A percentile compares a stretch with the other conserved stretches of the same genome.
Conservation (phyloP, 2,797 vertebrate species). For the Forpus xanthops region DNA sequence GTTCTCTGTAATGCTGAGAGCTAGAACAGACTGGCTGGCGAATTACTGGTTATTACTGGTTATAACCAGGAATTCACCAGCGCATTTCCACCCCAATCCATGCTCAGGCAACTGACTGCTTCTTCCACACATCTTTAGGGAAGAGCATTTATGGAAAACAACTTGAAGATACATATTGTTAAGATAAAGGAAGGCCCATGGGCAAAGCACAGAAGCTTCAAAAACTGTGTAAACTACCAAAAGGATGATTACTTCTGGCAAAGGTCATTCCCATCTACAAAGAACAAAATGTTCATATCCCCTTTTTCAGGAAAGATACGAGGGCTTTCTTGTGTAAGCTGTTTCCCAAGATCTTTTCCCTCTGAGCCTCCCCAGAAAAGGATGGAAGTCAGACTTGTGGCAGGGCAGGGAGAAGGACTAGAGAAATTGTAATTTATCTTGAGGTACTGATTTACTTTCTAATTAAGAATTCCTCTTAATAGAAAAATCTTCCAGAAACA, state of each 20-base stretch:
- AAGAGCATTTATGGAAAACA: background rate
- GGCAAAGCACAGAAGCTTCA: background rate
- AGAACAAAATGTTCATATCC: background rate
- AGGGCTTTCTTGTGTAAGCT: background rate
- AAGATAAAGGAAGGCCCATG: background rate
- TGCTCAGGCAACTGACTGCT: background rate
- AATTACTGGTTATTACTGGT: background rate
- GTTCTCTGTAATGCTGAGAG: background rate
- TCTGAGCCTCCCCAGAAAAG: background rate
- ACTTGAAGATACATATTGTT: background rate
- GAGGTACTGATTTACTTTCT: background rate
- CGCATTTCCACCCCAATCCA: background rate
- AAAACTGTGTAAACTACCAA: background rate
- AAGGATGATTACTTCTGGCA: background rate
- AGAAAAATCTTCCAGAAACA: slow-evolving; percentile 4
- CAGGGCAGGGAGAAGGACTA: background rate
- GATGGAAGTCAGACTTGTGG: background rate
- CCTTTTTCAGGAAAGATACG: background rate
- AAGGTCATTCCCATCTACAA: background rate
- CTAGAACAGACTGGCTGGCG: background rate
- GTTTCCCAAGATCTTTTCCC: background rate
- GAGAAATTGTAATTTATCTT: background rate
- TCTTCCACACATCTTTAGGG: background rate
- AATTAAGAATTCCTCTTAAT: background rate
- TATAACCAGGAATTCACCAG: background rate